These are phyloP conservation scores for Myotis yumanensis DNA, from an alignment of 2,113 vertebrate genomes.

Conservation along the genomic window DNA sequence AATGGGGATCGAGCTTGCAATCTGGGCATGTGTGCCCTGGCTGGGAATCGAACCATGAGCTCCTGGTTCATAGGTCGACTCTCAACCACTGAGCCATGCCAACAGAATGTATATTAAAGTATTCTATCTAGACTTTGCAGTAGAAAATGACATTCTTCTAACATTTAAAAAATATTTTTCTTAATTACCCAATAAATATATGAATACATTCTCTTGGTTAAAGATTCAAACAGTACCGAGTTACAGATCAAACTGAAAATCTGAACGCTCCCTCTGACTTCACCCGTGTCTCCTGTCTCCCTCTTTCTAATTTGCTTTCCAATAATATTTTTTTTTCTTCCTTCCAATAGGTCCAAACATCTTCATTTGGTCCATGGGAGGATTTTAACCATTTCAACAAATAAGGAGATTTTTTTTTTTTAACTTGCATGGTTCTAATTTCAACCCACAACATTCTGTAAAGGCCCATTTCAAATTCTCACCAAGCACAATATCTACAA, in stretches of 20 bases:
- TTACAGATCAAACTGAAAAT: background rate
- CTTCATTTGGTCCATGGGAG: background rate
- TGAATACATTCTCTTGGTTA: background rate
- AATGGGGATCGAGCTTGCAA: too few species aligned
- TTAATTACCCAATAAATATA: background rate
- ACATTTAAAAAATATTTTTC: background rate
- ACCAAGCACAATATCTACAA: background rate
- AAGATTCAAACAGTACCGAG: background rate
- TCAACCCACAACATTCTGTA: background rate
- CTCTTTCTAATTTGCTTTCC: background rate
- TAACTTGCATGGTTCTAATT: background rate
- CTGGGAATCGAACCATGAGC: too few species aligned
- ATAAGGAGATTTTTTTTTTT: background rate
- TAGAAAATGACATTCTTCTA: background rate
- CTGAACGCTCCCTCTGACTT: accelerated
- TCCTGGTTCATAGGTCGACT: too few species aligned
- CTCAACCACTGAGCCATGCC: too few species aligned
- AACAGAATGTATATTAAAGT: background rate
- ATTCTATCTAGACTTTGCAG: background rate
- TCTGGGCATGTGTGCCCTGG: too few species aligned
- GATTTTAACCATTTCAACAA: background rate
- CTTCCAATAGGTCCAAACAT: background rate
- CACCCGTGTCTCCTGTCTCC: background rate
- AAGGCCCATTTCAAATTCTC: background rate
- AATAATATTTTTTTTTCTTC: background rate